Base-by-base conservation (phyloP, 2,888 invertebrate genomes). In the Leptopilina myrica region DNA sequence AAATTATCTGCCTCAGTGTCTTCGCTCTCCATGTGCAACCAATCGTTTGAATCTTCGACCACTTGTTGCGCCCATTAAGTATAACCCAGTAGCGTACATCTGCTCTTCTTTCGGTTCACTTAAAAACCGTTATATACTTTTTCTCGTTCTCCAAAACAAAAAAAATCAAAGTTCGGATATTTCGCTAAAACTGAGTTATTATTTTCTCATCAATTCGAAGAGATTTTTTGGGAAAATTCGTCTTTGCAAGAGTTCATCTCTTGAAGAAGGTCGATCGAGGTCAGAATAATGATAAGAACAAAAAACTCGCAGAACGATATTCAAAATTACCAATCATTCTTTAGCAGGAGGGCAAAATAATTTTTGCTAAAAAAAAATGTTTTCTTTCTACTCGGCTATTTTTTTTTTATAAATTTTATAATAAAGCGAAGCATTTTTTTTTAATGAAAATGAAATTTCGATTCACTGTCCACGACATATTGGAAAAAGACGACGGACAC, bases 11-110 rank as follows among this genome's bases (percentile, higher is more conserved):
- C 49, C 67, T 43, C 43, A 67, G 53, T 73, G 69, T 73, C 53
- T 73, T 56, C 26, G 69, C 69, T 73, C 56, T 73, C 73, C 56
- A 64, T 66, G 76, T 76, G 67, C 76, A 64, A 46, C 76, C 78
- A 69, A 62, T 73, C 73, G 73, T 49, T 66, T 49, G 77, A 49
- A 33, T 75, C 76, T 59, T 78, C 79, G 78, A 81, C 86, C 85
- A 86, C 86, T 86, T 86, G 86, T 86, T 86, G 86, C 86, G 77
- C 79, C 81, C 56, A 79, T 73, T 43, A 76, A 73, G 56, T 73
- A 73, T 49, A 49, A 49, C 33, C 73, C 73, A 73, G 73, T 73
- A 56, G 73, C 73, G 73, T 56, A 73, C 73, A 73, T 73, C 73
- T 59, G 73, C 73, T 73, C 73, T 73, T 73, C 33, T 73, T 73